Evolutionary conservation across 1,140 invertebrate genomes (phyloP), one percentile per base, ranked within the genome.

Genomic region (Bombus cullumanus): DNA sequence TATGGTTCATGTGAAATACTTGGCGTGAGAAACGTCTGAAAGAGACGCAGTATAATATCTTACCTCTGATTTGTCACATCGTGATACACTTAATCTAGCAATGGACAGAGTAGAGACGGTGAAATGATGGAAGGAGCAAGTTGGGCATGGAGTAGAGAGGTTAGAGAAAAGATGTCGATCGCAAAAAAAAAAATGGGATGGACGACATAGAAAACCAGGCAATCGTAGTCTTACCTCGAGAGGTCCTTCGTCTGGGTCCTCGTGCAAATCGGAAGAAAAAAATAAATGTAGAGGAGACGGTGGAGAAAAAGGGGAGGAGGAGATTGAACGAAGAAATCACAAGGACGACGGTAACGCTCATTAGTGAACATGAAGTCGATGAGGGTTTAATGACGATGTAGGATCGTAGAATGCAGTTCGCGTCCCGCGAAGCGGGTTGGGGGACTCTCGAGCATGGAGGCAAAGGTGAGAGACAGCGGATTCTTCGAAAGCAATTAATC

Each of bases 301-400:
- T 15, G 13, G 28, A 22, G 62, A 71, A 86, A n/a, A 22, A 34
- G 34, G 62, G 79, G 31, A 71, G 13, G 41, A 34, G 59, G 53
- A 62, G 31, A 9, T 31, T 83, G 84, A 68, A 84, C 77, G 81
- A 81, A 87, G 53, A 85, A 89, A 62, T 89, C 84, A 69, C 39
- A 80, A 76, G 84, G 86, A 83, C 59, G 76, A 89, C 75, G 86
- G 69, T 81, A 85, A 89, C 88, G 78, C 73, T 89, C 87, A 79
- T 89, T 89, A 89, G 88, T 81, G 87, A 89, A 89, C 66, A 89
- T 89, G 88, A 86, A 74, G 62, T 79, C 82, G 89, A 91, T 85
- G 82, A 87, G 66, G 88, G 73, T 86, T 79, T 80, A 81, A 81
- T 89, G 88, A 74, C 83, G 79, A 85, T 85, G 83, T 74, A 39